A percentile compares a stretch with the other conserved stretches of the same genome.
These are phyloP conservation scores for Oxystoma pomonae DNA, from an alignment of 2,888 invertebrate species.

Conservation along the genomic window DNA sequence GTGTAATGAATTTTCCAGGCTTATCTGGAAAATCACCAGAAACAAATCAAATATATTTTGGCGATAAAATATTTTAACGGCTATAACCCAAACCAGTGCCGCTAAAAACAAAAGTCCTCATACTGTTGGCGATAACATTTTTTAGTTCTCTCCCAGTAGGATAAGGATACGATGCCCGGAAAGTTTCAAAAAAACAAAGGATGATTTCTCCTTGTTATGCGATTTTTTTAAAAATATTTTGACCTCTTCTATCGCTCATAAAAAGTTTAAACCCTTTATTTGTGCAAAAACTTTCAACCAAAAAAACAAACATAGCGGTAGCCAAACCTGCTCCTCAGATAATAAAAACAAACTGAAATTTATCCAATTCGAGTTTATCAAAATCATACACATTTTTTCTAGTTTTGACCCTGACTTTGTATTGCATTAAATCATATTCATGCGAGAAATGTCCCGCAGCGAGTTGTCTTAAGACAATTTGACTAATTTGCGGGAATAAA, in stretches of 20 bases:
- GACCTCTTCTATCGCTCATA: too few species aligned
- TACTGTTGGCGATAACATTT: constrained; percentile 10
- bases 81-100: too few species aligned
- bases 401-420: neutral
- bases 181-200: too few species aligned
- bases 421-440: neutral
- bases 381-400: neutral
- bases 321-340: neutral
- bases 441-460: neutral
- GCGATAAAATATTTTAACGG: too few species aligned
- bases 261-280: too few species aligned
- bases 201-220: too few species aligned
- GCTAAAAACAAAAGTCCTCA: too few species aligned
- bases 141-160: constrained; percentile 11
- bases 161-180: too few species aligned
- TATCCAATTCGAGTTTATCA: neutral
- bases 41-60: too few species aligned
- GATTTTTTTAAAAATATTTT: too few species aligned
- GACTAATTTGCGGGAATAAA: neutral
- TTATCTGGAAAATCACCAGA: neutral
- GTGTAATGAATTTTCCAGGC: neutral
- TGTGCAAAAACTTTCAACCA: neutral
- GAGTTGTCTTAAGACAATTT: neutral
- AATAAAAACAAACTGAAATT: neutral
- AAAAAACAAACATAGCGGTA: neutral